Conservation (phyloP, 37 sponge, comb jelly and placozoan genomes). For the Geodia barretti region DNA sequence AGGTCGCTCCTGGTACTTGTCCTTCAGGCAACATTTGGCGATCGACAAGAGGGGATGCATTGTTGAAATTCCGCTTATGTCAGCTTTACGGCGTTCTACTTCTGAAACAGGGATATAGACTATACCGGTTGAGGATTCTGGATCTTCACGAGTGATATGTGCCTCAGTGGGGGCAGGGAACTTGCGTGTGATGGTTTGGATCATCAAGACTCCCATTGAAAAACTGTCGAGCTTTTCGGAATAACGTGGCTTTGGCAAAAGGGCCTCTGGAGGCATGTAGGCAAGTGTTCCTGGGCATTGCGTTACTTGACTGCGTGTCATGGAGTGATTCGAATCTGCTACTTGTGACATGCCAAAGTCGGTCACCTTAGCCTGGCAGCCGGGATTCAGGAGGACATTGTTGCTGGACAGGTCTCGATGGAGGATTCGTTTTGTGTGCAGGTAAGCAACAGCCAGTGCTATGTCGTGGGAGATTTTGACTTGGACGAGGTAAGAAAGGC, state of each 20-base stretch:
- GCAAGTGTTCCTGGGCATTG: slow-evolving; percentile 29
- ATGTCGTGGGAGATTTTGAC: slow-evolving; percentile 24
- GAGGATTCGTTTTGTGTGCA: slow-evolving; percentile 34
- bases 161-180: slow-evolving; percentile 39
- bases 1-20: slow-evolving; percentile 15
- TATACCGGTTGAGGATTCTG: background rate
- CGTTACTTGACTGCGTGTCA: background rate
- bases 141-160: background rate
- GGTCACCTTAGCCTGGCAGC: slow-evolving; percentile 26
- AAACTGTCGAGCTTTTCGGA: slow-evolving; percentile 42
- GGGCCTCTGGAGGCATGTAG: slow-evolving; percentile 66
- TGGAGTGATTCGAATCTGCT: background rate
- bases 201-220: slow-evolving; percentile 26
- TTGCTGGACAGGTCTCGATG: slow-evolving; percentile 46
- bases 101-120: slow-evolving; percentile 16
- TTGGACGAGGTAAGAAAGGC: slow-evolving; percentile 5
- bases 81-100: slow-evolving; percentile 20
- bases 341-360: slow-evolving; percentile 53
- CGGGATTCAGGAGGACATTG: slow-evolving; percentile 37
- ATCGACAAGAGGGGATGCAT: slow-evolving; percentile 17
- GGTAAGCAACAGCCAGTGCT: slow-evolving; percentile 19
- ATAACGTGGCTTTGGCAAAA: background rate
- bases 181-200: slow-evolving; percentile 38
- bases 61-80: background rate
- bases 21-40: slow-evolving; percentile 16